Conservation (phyloP, 2,113 vertebrate species). For the Erinaceus europaeus region DNA sequence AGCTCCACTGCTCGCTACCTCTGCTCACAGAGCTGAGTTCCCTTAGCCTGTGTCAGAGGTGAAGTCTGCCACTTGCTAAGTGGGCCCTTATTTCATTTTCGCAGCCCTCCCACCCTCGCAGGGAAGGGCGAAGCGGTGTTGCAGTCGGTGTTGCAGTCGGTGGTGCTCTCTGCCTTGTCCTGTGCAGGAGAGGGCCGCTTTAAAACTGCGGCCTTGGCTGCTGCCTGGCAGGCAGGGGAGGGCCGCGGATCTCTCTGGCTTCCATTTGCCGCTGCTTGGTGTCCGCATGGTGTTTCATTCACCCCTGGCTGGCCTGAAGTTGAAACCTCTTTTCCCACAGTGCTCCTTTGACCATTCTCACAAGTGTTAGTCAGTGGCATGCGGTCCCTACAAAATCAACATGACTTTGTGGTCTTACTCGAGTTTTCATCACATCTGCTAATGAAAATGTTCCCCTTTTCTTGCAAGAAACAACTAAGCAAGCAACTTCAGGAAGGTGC, state of each 20-base stretch:
- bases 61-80: no score
- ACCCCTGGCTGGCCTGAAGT: constrained; percentile 35
- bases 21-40: no score
- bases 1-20: no score
- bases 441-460: constrained; percentile 31
- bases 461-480: constrained; percentile 34
- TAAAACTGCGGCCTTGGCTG: neutral
- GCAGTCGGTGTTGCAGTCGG: no score
- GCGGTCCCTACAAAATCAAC: neutral
- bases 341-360: neutral
- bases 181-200: no score
- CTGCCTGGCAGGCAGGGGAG: no score
- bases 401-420: constrained; percentile 28
- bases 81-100: no score
- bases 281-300: constrained; percentile 22
- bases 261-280: neutral
- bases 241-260: neutral
- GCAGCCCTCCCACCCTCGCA: no score
- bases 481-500: constrained; percentile 2
- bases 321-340: constrained; percentile 18
- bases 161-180: no score
- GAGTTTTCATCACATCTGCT: constrained; percentile 11
- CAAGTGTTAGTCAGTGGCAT: neutral
- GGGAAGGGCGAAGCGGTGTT: no score
- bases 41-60: no score